Evolutionary conservation across 2,113 vertebrate genomes (phyloP), one percentile per base, ranked within the genome.

Genomic region (Epinephelus moara): DNA sequence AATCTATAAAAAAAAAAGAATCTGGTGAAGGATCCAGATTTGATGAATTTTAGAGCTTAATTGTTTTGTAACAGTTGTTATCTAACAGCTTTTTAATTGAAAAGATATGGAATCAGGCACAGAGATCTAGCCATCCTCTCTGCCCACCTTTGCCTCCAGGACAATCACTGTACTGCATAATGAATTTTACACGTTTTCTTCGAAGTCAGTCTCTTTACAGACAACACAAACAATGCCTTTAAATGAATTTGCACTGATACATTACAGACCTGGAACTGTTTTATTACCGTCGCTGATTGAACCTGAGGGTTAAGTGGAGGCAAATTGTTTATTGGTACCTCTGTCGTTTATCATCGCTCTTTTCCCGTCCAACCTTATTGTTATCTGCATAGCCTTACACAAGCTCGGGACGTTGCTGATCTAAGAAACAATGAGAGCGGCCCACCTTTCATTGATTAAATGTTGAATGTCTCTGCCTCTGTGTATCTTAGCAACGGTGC

Each of bases 401-500:
- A 14, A 59, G 62, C 33, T 62, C 21, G 25, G 68, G 13, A 47
- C 47, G 50, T 49, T 0, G 68, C 30, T 61, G 66, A 79, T 87
- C 61, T 72, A 17, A 50, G 74, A 17, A 75, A 72, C 23, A 49
- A 75, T 2, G 14, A 62, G 62, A 62, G 82, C 57, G 1, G 40
- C 82, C 74, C 30, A 75, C 69, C 81, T 82, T 79, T 89, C 81
- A 90, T 89, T 84, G 85, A 93, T 90, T 89, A 85, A 88, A 76
- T 61, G 85, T 80, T 77, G 85, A 89, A 81, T 47, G 61, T 52
- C 61, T 50, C 45, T 85, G 74, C 85, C 77, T 75, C 64, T 40
- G 81, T 33, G 91, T 94, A 82, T 88, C 94, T 84, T 89, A 93
- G 93, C 93, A 94, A 94, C 92, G 10, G 56, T 14, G 75, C 25